Base-by-base conservation (phyloP, 2,888 invertebrate genomes). In the Copidosoma aretas region DNA sequence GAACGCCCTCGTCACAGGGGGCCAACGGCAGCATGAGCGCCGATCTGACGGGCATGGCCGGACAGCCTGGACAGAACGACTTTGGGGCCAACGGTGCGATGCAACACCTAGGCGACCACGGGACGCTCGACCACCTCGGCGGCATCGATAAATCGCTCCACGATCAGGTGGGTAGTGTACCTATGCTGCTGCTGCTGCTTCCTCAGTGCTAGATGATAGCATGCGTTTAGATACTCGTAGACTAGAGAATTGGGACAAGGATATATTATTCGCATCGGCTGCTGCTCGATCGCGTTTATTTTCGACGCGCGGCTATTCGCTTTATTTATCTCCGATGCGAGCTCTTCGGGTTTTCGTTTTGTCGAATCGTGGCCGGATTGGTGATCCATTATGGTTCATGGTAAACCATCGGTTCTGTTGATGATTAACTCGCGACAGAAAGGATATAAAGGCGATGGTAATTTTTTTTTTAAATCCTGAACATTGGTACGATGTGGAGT, bases 71-170 rank as follows among this genome's bases (percentile, higher is more conserved):
- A 49, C 71, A 64, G 15, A 89, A 88, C 77, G 91, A 91, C 77
- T 91, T 87, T 74, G 85, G 88, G 56, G 91, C 91, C 67, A 86
- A 86, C 73, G 93, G 93, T 62, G 93, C 94, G 15, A 84, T 94
- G 70, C 91, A 93, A 41, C 94, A 94, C 83, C 86, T 95, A 68
- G 93, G 90, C 80, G 94, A 95, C 75, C 93, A 93, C 22, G 93
- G 93, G 80, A 92, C 93, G n/a, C 86, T 95, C 74, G 95, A 95
- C 85, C 94, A 95, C 57, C 87, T 95, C 10, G 95, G 94, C 80
- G 95, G 95, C 61, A 95, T 95, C 93, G 95, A 95, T 82, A 95
- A 95, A 84, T 93, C 93, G 77, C 87, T 95, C 63, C 93, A 91
- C 82, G 95, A 95, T 85, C 94, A 94, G 91, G 94, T 79, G 75